Evolutionary conservation across 2,113 vertebrate genomes (phyloP).

Genomic region (Canis aureus): DNA sequence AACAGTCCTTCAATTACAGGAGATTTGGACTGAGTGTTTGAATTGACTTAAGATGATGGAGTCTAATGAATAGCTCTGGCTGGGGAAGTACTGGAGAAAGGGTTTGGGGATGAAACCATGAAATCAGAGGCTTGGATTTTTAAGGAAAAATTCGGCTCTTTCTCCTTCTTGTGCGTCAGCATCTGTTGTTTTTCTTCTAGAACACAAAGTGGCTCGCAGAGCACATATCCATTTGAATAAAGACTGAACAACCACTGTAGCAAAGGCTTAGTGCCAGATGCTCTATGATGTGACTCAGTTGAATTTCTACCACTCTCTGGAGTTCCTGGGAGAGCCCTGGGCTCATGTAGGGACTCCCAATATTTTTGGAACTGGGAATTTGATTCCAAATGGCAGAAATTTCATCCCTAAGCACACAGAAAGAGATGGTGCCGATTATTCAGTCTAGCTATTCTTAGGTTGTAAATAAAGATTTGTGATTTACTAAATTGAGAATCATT

Average conservation of each 20-base stretch:
- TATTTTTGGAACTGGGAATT: slow-evolving; percentile 55
- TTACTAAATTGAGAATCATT: slow-evolving; percentile 60
- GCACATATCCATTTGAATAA: slow-evolving; percentile 45
- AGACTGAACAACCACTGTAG: background rate
- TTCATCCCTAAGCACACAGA: slow-evolving; percentile 18
- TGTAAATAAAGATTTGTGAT: slow-evolving; percentile 60
- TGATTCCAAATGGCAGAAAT: slow-evolving; percentile 47
- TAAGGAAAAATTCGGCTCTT: slow-evolving; percentile 43
- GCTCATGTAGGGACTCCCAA: background rate
- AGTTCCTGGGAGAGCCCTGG: background rate
- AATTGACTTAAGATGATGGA: slow-evolving; percentile 62
- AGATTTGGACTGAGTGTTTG: slow-evolving; percentile 49
- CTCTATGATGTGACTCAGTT: background rate
- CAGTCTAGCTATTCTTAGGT: slow-evolving; percentile 4
- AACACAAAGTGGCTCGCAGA: slow-evolving; percentile 48
- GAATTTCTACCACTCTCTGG: background rate
- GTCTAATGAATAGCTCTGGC: slow-evolving; percentile 61
- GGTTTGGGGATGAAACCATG: slow-evolving; percentile 19
- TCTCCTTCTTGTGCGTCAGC: background rate
- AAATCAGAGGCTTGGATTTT: slow-evolving; percentile 60
- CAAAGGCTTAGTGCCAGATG: background rate
- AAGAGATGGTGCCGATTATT: background rate
- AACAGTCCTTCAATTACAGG: slow-evolving; percentile 43
- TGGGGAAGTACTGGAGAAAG: background rate
- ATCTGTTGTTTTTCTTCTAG: slow-evolving; percentile 67